Evolutionary conservation across 2,113 vertebrate species (phyloP).

Genomic region (Grammomys dolichurus): DNA sequence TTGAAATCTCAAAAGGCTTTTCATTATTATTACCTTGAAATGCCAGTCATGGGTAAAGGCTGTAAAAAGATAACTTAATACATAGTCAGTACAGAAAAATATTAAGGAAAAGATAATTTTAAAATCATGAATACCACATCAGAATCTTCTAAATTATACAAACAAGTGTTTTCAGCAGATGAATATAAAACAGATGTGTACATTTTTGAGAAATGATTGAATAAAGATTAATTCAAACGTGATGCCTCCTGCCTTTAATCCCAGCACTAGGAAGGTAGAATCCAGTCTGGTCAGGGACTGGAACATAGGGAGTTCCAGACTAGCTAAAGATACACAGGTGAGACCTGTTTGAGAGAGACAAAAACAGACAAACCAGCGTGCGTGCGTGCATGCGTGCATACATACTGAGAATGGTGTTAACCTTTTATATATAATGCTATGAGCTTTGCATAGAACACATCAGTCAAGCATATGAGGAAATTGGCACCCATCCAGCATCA

Average conservation of each 20-base stretch:
- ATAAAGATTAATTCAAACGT: not conserved
- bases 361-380: too few species aligned
- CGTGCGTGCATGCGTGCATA: not conserved
- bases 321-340: not conserved
- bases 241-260: not conserved
- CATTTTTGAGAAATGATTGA: not conserved
- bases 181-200: not conserved
- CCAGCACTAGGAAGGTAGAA: not conserved
- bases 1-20: conserved; percentile 39
- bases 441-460: not conserved
- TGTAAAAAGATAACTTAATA: not conserved
- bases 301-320: not conserved
- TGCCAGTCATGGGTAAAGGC: conserved; percentile 37
- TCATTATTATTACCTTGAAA: conserved; percentile 54
- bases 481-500: not conserved
- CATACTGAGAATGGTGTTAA: not conserved
- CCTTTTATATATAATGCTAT: not conserved
- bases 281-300: not conserved
- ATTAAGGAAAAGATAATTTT: conserved; percentile 45
- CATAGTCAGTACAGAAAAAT: not conserved
- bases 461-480: conserved; percentile 31
- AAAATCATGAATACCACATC: not conserved
- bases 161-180: conserved; percentile 9
- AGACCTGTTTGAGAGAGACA: not conserved
- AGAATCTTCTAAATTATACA: conserved; percentile 52